phyloP scores from a whole-genome alignment of 30 jellyfish, hydroid and myxozoan genomes.

The Pseudorhiza aurosa region DNA sequence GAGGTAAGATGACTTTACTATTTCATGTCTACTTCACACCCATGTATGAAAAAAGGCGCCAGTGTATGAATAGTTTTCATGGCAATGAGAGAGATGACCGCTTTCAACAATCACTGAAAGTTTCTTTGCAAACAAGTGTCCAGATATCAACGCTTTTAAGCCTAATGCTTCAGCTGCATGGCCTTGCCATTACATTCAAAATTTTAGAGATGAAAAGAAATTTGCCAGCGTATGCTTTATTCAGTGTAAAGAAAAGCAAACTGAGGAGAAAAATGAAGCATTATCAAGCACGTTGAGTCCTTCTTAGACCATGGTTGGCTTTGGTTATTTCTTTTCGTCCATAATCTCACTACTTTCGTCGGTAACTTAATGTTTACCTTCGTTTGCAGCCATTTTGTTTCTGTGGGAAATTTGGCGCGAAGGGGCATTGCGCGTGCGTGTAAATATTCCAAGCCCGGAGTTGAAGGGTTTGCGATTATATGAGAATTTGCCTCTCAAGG shows the following conservation, averaged over 20 bases:
- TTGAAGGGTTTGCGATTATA: background rate
- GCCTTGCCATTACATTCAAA: constrained; percentile 37
- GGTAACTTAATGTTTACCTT: background rate
- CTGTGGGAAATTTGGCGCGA: background rate
- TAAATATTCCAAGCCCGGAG: background rate
- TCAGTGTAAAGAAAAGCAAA: constrained; percentile 29
- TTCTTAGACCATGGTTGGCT: too few species aligned
- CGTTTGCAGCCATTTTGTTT: background rate
- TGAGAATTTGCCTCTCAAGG: background rate
- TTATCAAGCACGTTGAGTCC: too few species aligned
- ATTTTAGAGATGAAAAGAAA: constrained; percentile 28
- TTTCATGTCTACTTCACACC: background rate
- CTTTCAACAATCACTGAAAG: constrained; percentile 1
- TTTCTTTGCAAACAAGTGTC: background rate
- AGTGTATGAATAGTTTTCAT: background rate
- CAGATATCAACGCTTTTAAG: constrained; percentile 15
- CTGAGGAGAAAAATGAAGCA: constrained; percentile 30
- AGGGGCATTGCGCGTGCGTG: background rate
- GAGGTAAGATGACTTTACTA: too few species aligned
- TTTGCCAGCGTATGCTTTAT: constrained; percentile 9
- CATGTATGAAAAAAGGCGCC: constrained; percentile 11
- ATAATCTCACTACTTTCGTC: constrained; percentile 1
- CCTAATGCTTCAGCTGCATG: constrained; percentile 31
- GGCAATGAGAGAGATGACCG: constrained; percentile 23
- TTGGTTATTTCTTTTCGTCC: constrained; percentile 20